These are phyloP conservation scores for Dipodomys merriami DNA, from an alignment of 2,113 vertebrate species.

Conservation along the genomic window DNA sequence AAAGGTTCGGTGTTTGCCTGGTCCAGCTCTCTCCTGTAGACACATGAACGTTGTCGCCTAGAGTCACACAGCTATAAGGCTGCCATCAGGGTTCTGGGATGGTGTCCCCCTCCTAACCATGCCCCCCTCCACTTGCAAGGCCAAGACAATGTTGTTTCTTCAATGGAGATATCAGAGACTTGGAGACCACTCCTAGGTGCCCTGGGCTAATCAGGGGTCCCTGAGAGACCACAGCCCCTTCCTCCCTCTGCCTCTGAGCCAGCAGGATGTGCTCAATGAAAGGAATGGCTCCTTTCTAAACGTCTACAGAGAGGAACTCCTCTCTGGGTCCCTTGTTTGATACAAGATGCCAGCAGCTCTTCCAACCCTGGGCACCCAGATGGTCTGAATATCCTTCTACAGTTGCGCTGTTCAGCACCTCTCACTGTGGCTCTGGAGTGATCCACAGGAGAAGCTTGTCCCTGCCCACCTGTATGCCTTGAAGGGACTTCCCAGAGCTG, in stretches of 20 bases:
- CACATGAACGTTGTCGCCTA: rapidly evolving
- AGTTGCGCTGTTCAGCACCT: rapidly evolving
- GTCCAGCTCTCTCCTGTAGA: rapidly evolving
- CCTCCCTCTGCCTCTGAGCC: rapidly evolving
- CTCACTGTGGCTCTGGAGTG: not conserved
- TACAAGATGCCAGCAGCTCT: not conserved
- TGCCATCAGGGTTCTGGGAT: not conserved
- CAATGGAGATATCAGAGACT: not conserved
- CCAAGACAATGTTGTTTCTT: not conserved
- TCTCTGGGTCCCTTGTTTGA: not conserved
- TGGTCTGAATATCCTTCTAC: not conserved
- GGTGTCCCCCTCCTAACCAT: not conserved
- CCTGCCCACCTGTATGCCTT: rapidly evolving
- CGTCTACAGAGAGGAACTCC: not conserved
- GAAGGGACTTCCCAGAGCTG: not conserved
- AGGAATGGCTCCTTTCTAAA: not conserved
- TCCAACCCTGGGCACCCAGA: not conserved
- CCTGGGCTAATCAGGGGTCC: not conserved
- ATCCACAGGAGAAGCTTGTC: not conserved
- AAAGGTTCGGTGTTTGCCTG: not conserved
- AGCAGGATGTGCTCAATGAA: not conserved
- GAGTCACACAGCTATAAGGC: rapidly evolving
- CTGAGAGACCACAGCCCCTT: not conserved
- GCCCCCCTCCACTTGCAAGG: no score
- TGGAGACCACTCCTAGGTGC: not conserved